A percentile compares a stretch with the other conserved stretches of the same genome.
phyloP scores from a whole-genome alignment of 53 echinoderm and acorn worm genomes.

The Henricia sp. region DNA sequence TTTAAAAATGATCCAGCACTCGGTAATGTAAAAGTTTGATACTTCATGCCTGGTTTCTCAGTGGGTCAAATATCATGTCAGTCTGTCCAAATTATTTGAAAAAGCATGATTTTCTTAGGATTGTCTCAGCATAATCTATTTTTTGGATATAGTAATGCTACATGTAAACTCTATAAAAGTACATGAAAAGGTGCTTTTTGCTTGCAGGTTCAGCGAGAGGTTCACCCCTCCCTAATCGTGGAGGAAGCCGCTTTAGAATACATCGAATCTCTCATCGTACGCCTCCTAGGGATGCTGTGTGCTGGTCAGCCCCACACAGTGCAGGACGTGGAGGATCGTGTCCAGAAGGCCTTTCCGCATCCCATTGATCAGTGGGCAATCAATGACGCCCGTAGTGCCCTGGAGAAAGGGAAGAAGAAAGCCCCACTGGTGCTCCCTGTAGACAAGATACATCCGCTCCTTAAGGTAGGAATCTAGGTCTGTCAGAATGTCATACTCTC shows the following conservation, averaged over 20 bases:
- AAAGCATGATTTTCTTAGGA: no score
- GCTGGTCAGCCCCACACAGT: slow-evolving; percentile 93
- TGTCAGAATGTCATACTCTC: no score
- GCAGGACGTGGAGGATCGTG: slow-evolving; percentile 89
- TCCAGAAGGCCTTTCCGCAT: slow-evolving; percentile 94
- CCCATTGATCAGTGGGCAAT: slow-evolving; percentile 99
- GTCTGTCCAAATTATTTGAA: no score
- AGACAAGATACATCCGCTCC: slow-evolving; percentile 90
- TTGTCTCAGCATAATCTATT: no score
- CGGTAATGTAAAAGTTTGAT: no score
- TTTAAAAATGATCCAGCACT: no score
- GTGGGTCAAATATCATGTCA: no score
- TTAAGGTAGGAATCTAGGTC: slow-evolving; percentile 94
- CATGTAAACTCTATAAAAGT: no score
- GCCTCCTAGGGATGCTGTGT: slow-evolving; percentile 83
- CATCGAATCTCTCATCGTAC: slow-evolving; percentile 92
- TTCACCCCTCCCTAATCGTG: slow-evolving; percentile 83
- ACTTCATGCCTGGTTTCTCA: no score
- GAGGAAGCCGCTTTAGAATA: slow-evolving; percentile 93
- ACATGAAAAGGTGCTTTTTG: no score
- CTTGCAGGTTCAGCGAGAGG: slow-evolving; percentile 90
- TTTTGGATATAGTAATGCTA: no score
- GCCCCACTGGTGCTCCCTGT: slow-evolving; percentile 91
- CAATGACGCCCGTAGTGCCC: slow-evolving; percentile 84
- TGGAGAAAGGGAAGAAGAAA: slow-evolving; percentile 98